Conservation (phyloP, 2,797 vertebrate genomes). For the Centroberyx gerrardi region DNA sequence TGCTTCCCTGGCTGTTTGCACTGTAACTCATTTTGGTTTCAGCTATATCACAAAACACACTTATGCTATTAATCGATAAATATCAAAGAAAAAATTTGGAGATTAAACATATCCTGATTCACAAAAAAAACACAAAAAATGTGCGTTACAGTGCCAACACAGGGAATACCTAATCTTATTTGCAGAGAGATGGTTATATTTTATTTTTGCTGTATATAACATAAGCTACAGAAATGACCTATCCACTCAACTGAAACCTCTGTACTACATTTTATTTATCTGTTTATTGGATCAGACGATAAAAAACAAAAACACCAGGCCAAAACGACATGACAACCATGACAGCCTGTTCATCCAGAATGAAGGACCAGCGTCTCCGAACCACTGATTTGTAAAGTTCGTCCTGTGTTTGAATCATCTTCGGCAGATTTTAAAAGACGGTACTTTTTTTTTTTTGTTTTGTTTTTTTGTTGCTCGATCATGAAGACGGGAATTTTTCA, state of each 20-base stretch:
- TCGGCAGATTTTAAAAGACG: constrained; percentile 33
- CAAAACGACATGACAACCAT: constrained; percentile 37
- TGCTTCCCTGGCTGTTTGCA: constrained; percentile 68
- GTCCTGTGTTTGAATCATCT: constrained; percentile 1
- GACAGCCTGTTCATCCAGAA: constrained; percentile 32
- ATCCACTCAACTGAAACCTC: constrained; percentile 79
- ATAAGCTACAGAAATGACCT: constrained; percentile 84
- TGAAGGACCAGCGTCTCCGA: constrained; percentile 54
- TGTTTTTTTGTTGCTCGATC: constrained; percentile 26
- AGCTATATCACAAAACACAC: constrained; percentile 49
- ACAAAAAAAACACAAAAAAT: constrained; percentile 29
- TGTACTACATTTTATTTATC: constrained; percentile 74
- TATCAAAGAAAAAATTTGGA: constrained; percentile 30
- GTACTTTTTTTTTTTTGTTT: constrained; percentile 46
- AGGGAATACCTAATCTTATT: constrained; percentile 57
- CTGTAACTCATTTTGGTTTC: constrained; percentile 59
- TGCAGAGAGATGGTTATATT: constrained; percentile 69
- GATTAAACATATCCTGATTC: constrained; percentile 35
- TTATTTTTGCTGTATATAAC: constrained; percentile 82
- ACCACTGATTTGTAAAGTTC: constrained; percentile 17
- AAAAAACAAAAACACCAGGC: constrained; percentile 30
- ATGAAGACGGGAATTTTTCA: constrained; percentile 53
- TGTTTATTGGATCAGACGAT: constrained; percentile 61
- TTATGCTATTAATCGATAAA: constrained; percentile 47
- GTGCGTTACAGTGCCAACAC: constrained; percentile 66